Percentiles rank a stretch among this genome's conserved stretches.
phyloP scores from a whole-genome alignment of 2,113 vertebrate species.

The Syrmaticus mikado region DNA sequence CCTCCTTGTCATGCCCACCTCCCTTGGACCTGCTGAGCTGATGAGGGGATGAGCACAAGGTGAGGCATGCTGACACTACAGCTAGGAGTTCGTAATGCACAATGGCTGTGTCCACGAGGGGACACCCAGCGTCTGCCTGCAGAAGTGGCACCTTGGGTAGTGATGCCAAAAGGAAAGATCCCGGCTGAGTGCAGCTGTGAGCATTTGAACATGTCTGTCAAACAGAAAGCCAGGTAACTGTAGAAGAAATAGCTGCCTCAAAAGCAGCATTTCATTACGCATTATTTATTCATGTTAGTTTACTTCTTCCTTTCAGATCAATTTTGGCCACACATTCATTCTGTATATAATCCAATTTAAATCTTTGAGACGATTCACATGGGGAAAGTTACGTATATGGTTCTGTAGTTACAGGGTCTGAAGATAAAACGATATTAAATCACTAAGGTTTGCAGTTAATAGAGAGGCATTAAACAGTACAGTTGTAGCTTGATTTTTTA shows the following conservation, averaged over 20 bases:
- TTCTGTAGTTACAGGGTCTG: neutral
- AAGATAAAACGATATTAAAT: neutral
- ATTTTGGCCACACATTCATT: neutral
- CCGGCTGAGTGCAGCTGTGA: accelerated
- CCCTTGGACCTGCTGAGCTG: accelerated
- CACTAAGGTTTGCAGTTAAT: neutral
- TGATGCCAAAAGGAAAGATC: neutral
- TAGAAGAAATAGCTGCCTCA: neutral
- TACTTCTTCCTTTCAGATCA: neutral
- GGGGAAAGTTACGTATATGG: neutral
- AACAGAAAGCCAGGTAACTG: neutral
- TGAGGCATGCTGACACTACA: accelerated
- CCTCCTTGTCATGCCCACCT: accelerated
- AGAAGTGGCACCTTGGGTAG: accelerated
- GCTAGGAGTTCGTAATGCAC: accelerated
- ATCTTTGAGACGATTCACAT: neutral
- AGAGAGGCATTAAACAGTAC: neutral
- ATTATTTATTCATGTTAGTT: neutral
- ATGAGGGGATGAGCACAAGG: neutral
- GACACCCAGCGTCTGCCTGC: neutral
- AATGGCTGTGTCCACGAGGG: neutral
- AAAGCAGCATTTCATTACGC: neutral
- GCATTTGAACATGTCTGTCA: accelerated
- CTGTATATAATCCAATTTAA: neutral
- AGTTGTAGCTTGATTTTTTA: neutral